These are phyloP conservation scores for Malthinus seriepunctatus DNA, from an alignment of 2,888 invertebrate species.

Conservation along the genomic window DNA sequence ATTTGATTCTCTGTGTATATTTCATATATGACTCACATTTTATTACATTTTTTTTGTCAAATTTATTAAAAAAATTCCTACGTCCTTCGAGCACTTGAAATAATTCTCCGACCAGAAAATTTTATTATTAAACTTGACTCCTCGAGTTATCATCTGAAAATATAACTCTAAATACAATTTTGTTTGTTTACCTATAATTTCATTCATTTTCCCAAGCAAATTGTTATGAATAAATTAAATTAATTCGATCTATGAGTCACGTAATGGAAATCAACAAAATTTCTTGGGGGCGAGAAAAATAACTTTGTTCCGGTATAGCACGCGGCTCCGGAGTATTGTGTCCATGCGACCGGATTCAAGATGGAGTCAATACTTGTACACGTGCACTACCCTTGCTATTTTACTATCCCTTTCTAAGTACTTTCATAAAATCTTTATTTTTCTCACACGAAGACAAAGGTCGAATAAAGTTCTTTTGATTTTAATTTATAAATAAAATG, in stretches of 20 bases:
- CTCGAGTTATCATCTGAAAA: too few relatives aligned
- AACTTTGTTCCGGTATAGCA: slow-evolving; percentile 47
- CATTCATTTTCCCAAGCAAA: not conserved
- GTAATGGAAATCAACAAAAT: slow-evolving; percentile 19
- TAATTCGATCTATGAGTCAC: slow-evolving; percentile 14
- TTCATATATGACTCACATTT: slow-evolving; percentile 2
- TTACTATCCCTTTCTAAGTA: not conserved
- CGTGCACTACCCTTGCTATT: slow-evolving; percentile 31
- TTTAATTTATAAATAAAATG: too few relatives aligned
- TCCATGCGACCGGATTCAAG: slow-evolving; percentile 51
- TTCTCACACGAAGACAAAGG: too few relatives aligned
- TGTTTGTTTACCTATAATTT: not conserved
- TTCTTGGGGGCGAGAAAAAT: slow-evolving; percentile 39
- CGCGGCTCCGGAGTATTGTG: slow-evolving; percentile 49
- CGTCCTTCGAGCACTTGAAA: not conserved
- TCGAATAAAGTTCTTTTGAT: too few relatives aligned
- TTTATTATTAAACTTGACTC: too few relatives aligned
- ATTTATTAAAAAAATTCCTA: not conserved
- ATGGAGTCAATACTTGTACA: slow-evolving; percentile 38
- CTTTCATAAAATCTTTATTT: too few relatives aligned
- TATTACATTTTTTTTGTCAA: too few relatives aligned
- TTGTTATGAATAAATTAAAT: not conserved
- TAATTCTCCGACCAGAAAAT: too few relatives aligned
- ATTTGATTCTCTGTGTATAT: slow-evolving; percentile 34
- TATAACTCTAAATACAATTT: too few relatives aligned